Percentiles rank a stretch among this genome's conserved stretches.
phyloP scores from a whole-genome alignment of 2,888 invertebrate species.

The Priocnemis perturbator region DNA sequence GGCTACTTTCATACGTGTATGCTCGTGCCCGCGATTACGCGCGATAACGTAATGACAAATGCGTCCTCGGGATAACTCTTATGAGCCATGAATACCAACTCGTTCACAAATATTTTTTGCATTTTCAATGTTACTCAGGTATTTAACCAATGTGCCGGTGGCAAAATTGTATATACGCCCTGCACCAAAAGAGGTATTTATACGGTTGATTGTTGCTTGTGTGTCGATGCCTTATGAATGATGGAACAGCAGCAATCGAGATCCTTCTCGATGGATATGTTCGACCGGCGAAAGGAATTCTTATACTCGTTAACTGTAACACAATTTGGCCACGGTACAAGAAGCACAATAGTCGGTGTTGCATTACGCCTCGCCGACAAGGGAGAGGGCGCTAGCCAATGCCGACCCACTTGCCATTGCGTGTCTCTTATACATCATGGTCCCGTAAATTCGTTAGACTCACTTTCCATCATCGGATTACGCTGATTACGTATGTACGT shows the following conservation, averaged over 20 bases:
- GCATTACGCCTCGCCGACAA: constrained; percentile 58
- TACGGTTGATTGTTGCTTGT: no score
- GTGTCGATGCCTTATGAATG: no score
- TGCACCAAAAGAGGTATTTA: no score
- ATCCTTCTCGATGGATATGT: neutral
- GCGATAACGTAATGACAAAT: constrained; percentile 49
- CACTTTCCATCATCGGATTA: neutral
- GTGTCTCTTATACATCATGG: neutral
- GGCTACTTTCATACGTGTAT: constrained; percentile 48
- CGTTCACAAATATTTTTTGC: neutral
- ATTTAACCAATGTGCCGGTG: no score
- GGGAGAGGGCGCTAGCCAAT: constrained; percentile 48
- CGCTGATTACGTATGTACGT: no score
- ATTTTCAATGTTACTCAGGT: no score
- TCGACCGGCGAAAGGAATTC: constrained; percentile 23
- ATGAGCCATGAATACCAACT: neutral
- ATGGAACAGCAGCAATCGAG: no score
- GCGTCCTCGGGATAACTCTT: neutral
- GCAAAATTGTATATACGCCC: no score
- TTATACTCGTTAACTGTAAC: constrained; percentile 39
- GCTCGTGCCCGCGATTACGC: constrained; percentile 52
- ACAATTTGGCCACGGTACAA: constrained; percentile 58
- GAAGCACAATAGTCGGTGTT: constrained; percentile 60
- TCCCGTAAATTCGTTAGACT: neutral
- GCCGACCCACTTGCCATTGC: constrained; percentile 58